Conservation (phyloP, 2,113 vertebrate species). For the Polyodon spathula region DNA sequence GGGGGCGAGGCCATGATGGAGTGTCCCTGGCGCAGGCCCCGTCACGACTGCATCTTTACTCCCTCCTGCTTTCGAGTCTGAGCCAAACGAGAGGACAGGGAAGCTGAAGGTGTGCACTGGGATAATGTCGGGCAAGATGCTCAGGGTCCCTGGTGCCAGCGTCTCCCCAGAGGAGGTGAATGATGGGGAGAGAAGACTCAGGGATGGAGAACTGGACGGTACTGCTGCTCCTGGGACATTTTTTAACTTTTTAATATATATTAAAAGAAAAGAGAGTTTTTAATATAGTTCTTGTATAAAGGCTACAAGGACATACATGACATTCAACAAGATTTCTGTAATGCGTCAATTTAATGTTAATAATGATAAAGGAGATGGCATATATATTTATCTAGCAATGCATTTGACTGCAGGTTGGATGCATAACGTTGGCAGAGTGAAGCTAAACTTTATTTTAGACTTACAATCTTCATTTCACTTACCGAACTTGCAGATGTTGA, state of each 20-base stretch:
- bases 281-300: too few relatives aligned
- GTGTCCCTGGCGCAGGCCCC: constrained; percentile 62
- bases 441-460: too few relatives aligned
- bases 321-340: too few relatives aligned
- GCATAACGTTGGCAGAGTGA: too few relatives aligned
- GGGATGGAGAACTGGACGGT: constrained; percentile 55
- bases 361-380: too few relatives aligned
- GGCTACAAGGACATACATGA: too few relatives aligned
- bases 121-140: constrained; percentile 51
- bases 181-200: constrained; percentile 62
- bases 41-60: constrained; percentile 67
- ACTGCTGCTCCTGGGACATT: constrained; percentile 58
- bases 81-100: constrained; percentile 58
- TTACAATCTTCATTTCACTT: constrained; percentile 45
- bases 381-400: too few relatives aligned
- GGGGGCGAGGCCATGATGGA: constrained; percentile 67
- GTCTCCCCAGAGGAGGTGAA: constrained; percentile 61
- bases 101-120: constrained; percentile 61
- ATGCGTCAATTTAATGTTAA: too few relatives aligned
- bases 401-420: too few relatives aligned
- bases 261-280: too few relatives aligned
- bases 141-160: constrained; percentile 45
- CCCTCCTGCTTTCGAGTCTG: constrained; percentile 55
- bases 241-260: too few relatives aligned
- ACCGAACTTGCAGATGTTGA: constrained; percentile 57